phyloP scores from a whole-genome alignment of 2,888 invertebrate genomes.

The Tetranychus truncatus region DNA sequence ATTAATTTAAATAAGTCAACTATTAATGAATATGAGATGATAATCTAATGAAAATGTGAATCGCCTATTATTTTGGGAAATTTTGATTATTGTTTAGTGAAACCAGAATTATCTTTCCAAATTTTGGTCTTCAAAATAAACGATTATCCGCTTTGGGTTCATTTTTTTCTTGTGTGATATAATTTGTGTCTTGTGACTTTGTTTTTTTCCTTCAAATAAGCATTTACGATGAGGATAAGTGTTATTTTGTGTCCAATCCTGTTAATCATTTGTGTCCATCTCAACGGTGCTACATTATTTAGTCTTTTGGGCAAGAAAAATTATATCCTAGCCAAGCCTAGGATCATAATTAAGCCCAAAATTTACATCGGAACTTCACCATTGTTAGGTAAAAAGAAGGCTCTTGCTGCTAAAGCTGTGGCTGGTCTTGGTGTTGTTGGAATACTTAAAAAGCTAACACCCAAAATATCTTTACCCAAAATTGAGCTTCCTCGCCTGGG shows the following conservation, averaged over 20 bases:
- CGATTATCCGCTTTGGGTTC: no score
- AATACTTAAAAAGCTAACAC: background rate
- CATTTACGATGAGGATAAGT: background rate
- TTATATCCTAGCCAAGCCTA: conserved; percentile 8
- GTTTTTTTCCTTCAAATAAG: background rate
- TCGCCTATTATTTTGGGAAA: background rate
- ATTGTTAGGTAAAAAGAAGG: background rate
- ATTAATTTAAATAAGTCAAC: no score
- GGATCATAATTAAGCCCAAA: conserved; percentile 7
- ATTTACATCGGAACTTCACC: conserved; percentile 1
- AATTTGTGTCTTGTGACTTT: background rate
- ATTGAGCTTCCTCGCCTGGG: background rate
- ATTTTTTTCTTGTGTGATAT: no score
- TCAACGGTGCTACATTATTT: background rate
- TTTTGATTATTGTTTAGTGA: background rate
- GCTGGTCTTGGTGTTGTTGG: background rate
- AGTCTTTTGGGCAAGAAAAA: conserved; percentile 1
- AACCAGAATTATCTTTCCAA: background rate
- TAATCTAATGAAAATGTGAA: background rate
- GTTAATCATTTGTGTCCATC: background rate
- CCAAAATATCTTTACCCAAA: conserved; percentile 1
- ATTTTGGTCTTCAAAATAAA: background rate
- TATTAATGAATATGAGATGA: no score
- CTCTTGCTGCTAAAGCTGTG: background rate
- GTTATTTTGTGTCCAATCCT: background rate